Evolutionary conservation across 2,888 invertebrate species (phyloP), one percentile per base, ranked within the genome.

Genomic region (Fragum sueziense): DNA sequence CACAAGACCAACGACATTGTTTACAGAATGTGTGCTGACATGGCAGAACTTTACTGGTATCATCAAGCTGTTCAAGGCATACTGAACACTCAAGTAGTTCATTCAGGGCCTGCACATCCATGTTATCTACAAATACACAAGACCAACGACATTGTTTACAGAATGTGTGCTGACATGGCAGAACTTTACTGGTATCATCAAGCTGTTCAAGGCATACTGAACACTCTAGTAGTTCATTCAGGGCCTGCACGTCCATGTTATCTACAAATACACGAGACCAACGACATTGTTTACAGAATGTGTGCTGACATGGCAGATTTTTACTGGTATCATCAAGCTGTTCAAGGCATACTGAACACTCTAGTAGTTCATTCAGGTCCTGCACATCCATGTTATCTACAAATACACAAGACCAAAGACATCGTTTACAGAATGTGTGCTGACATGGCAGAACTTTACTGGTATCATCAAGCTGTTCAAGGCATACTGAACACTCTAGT

Each of bases 11-110:
- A n/a, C n/a, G 94, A 93, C 98, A 98, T 94, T 97, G 96, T 88
- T 97, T 96, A 93, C 98, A 98, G 93, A 98, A 98, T 0, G 98
- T 98, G 93, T 98, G 98, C 93, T 98, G 98, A 93, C 98, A 98
- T 14, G 98, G 98, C 87, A 98, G 94, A 68, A 98, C 98, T 91
- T 97, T 97, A 88, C 97, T 97, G 54, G 97, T 97, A 59, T 97
- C 97, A 94, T 98, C 97, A 91, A 98, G 94, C 81, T 97, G 95
- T 92, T 98, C 98, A 91, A 98, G 94, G 92, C 98, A 98, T 57
- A 98, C 98, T 31, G 98, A 98, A 94, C 98, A 98, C 94, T 98
- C 98, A 88, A 98, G 95, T 88, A 93, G 87, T 86, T 94, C 94
- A 85, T 90, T 92, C 74, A 93, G 85, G n/a, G 97, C 95, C 94